Evolutionary conservation across 2,888 invertebrate species (phyloP).

Genomic region (Anodontia alba): DNA sequence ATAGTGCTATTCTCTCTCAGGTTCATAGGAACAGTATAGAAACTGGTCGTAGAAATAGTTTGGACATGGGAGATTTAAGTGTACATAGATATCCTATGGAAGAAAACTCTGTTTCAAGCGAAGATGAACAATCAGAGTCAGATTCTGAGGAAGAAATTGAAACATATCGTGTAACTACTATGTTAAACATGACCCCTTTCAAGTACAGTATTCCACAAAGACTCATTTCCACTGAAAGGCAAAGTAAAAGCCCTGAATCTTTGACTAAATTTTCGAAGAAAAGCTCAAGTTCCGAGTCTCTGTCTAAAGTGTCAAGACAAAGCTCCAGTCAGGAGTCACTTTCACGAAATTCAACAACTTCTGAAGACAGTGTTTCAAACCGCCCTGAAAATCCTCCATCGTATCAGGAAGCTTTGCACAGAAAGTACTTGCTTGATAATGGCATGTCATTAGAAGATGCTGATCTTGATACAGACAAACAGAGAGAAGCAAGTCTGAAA

Average conservation of each 20-base stretch:
- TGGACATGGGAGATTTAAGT: constrained; percentile 36
- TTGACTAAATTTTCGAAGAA: constrained; percentile 8
- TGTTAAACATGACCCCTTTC: constrained; percentile 41
- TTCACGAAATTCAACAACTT: constrained; percentile 26
- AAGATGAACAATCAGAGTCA: constrained; percentile 35
- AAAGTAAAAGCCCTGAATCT: neutral
- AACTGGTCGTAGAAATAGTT: neutral
- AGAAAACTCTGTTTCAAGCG: constrained; percentile 58
- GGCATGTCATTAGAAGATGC: constrained; percentile 65
- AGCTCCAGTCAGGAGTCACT: constrained; percentile 47
- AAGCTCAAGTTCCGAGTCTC: constrained; percentile 46
- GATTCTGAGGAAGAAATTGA: constrained; percentile 43
- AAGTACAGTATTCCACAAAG: constrained; percentile 41
- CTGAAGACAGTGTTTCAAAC: constrained; percentile 23
- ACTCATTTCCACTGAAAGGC: constrained; percentile 19
- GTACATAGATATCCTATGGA: constrained; percentile 49
- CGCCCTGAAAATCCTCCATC: constrained; percentile 79
- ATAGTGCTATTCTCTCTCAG: constrained; percentile 65
- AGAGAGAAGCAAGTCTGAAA: constrained; percentile 74
- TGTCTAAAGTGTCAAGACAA: constrained; percentile 34
- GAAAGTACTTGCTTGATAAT: constrained; percentile 71
- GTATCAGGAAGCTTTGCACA: constrained; percentile 79
- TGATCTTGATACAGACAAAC: constrained; percentile 63
- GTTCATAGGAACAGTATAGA: constrained; percentile 53
- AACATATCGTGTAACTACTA: constrained; percentile 37